Evolutionary conservation across 2,113 vertebrate genomes (phyloP).

Genomic region (Arenaria interpres): DNA sequence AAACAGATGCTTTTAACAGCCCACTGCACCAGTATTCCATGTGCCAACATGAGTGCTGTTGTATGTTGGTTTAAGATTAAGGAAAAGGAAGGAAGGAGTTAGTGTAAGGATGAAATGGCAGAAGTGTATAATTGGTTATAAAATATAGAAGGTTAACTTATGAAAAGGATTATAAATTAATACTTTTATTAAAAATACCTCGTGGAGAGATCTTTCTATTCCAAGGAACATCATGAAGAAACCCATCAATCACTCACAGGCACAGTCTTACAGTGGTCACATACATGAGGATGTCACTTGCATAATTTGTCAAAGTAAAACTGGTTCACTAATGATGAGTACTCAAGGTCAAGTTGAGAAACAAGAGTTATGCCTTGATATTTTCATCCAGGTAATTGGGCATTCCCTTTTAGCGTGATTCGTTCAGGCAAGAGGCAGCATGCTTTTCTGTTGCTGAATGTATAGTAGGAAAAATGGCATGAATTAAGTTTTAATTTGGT

Average conservation of each 20-base stretch:
- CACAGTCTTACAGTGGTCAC: neutral
- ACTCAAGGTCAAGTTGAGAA: neutral
- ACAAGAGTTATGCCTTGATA: neutral
- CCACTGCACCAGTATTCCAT: neutral
- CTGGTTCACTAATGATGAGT: neutral
- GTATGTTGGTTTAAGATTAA: neutral
- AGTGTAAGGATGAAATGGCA: neutral
- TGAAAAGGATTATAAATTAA: neutral
- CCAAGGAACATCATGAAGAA: neutral
- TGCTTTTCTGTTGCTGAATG: neutral
- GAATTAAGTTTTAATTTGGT: neutral
- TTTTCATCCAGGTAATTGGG: neutral
- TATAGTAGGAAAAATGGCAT: neutral
- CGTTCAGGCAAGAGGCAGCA: neutral
- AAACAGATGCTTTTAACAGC: neutral
- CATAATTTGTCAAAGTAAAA: neutral
- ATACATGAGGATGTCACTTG: neutral
- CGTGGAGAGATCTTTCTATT: neutral
- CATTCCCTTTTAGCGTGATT: neutral
- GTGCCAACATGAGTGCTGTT: neutral
- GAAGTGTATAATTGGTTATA: neutral
- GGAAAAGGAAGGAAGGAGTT: neutral
- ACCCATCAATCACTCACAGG: neutral
- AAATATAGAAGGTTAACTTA: neutral
- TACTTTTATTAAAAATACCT: neutral